Conservation (phyloP, 2,888 invertebrate genomes). For the Laothoe populi region DNA sequence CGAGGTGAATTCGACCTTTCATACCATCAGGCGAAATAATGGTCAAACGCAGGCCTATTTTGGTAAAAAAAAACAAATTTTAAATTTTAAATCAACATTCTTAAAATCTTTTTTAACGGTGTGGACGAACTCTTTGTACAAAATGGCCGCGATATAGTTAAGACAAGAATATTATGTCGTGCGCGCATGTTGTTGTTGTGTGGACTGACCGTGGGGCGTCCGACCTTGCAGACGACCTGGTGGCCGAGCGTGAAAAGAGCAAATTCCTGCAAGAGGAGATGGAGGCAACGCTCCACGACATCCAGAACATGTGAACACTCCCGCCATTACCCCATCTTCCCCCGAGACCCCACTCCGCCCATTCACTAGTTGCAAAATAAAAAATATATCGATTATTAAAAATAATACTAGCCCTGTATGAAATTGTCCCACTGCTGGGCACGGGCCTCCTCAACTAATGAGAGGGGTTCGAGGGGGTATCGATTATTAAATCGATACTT, state of each 20-base stretch:
- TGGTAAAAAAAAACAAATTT: too few relatives aligned
- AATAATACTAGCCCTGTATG: too few relatives aligned
- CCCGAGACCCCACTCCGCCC: background rate
- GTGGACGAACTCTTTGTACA: background rate
- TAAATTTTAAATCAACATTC: too few relatives aligned
- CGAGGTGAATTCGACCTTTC: background rate
- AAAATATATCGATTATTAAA: background rate
- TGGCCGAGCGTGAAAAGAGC: slow-evolving; percentile 97
- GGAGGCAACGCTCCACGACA: slow-evolving; percentile 99
- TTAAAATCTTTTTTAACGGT: too few relatives aligned
- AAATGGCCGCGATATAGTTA: background rate
- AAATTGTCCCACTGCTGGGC: too few relatives aligned
- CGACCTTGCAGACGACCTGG: slow-evolving; percentile 94
- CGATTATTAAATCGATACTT: background rate
- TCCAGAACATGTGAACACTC: slow-evolving; percentile 97
- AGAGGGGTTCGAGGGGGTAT: background rate
- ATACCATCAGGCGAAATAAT: too few relatives aligned
- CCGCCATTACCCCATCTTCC: slow-evolving; percentile 46
- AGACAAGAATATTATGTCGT: background rate
- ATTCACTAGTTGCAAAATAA: slow-evolving; percentile 3
- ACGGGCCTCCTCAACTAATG: too few relatives aligned
- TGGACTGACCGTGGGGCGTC: slow-evolving; percentile 79
- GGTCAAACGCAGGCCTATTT: too few relatives aligned
- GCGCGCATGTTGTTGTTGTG: slow-evolving; percentile 57
- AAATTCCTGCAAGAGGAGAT: slow-evolving; percentile 98